Evolutionary conservation across 2,797 vertebrate species (phyloP), one percentile per base, ranked within the genome.

Genomic region (Nasua narica): DNA sequence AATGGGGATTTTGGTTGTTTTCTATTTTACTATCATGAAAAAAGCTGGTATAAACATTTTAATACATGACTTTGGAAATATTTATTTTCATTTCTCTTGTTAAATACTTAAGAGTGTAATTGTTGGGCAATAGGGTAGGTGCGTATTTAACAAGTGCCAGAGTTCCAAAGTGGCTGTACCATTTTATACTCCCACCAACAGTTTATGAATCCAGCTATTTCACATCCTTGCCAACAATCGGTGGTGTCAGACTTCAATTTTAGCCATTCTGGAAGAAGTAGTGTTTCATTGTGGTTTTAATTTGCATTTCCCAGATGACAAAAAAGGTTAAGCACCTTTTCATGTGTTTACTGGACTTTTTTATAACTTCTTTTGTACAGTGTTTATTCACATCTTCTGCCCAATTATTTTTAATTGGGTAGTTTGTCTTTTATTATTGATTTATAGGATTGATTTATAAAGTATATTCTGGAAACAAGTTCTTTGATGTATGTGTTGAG

Each of bases 401-500:
- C 37, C 21, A 74, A 67, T 15, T 88, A 56, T 23, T 86, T 74
- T 79, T 86, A 77, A 76, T 46, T 82, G 19, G 21, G 43, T 87
- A 18, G 18, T 91, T 43, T 90, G 27, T 65, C 25, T 74, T 79
- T 69, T 81, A 83, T 18, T 48, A 81, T 23, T 35, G 23, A 79
- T 69, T 77, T 76, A 85, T 50, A 93, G 60, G n/a, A 77, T n/a
- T n/a, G 43, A 69, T n/a, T 88, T 96, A 56, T 29, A 62, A 95
- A 79, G 48, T 65, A 87, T 56, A 87, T 87, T 95, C 40, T 46
- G 5, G 58, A 96, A 79, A 56, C 12, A 83, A 84, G 56, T 93
- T 5, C 40, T 67, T 95, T 85, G 72, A 88, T 10, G 77, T 12
- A 87, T 60, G 27, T 3, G 37, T 18, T 81, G 13, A 88, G 25